These are phyloP conservation scores for Tenrec ecaudatus DNA, from an alignment of 2,113 vertebrate species.

Conservation along the genomic window DNA sequence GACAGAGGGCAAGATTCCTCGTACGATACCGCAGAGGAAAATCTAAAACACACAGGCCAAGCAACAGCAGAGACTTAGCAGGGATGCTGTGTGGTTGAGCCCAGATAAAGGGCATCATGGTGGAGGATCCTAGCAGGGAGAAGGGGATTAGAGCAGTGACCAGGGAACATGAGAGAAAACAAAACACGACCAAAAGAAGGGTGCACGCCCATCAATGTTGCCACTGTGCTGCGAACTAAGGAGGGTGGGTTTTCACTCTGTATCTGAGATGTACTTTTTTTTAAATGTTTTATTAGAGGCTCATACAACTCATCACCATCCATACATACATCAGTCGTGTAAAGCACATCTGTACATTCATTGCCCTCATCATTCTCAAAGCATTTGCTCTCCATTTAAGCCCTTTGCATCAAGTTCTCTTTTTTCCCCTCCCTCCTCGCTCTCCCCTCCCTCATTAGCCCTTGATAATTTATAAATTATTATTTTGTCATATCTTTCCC, in stretches of 20 bases:
- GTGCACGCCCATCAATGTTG: background rate
- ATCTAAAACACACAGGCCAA: constrained; percentile 25
- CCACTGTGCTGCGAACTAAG: background rate
- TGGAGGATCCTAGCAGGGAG: background rate
- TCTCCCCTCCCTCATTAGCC: too few species aligned
- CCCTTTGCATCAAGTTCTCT: too few species aligned
- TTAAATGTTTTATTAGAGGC: too few species aligned
- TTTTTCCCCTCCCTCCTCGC: too few species aligned
- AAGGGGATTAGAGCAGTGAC: background rate
- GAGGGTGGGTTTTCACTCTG: constrained; percentile 25
- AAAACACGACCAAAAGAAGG: constrained; percentile 7
- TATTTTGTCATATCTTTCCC: too few species aligned
- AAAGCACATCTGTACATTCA: too few species aligned
- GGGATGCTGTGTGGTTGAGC: constrained; percentile 1
- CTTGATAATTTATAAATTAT: too few species aligned
- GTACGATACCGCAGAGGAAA: constrained; percentile 11
- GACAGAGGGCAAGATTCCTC: background rate
- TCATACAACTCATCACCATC: too few species aligned
- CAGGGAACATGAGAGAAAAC: constrained; percentile 45
- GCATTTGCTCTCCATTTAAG: too few species aligned
- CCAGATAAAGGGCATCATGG: constrained; percentile 23
- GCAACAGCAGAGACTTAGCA: background rate
- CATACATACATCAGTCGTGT: too few species aligned
- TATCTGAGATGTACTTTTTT: background rate
- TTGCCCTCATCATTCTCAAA: too few species aligned